Base-by-base conservation (phyloP, 92 coral and sea anemone genomes). In the Ricordea florida region DNA sequence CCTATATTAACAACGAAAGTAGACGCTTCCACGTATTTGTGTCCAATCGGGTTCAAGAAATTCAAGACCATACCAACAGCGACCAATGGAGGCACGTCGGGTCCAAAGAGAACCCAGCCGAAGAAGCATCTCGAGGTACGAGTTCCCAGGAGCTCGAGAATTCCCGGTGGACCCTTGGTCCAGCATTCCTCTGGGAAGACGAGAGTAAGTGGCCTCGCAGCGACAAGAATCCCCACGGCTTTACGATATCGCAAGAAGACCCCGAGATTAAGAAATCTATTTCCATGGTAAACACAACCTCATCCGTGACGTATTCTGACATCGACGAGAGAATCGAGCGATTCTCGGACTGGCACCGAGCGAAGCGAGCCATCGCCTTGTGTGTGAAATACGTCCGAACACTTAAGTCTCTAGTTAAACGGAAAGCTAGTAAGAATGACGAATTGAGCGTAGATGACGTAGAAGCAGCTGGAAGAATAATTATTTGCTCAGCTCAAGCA, bases 241-340 rank as follows among this genome's bases (percentile, higher is more conserved):
- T 48, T 35, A 66, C 6, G 20, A 56, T 70, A 17, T n/a, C 59
- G 28, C 45, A 51, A 15, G 66, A 72, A 2, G 82, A 85, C 48
- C 90, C 85, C 18, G 90, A 85, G 47, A 60, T 85, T 29, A 85
- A 52, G 61, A 78, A 79, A 55, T 42, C 66, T 15, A 48, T 46
- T 49, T 37, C 25, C 52, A 45, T 72, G 53, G 38, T 56, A 44
- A 51, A 74, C 10, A 50, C 32, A 0, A 61, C 50, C 34, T 26
- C 15, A 30, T 57, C 70, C 43, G 4, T 24, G 18, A 46, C 28
- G 16, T 28, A 15, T 3, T 9, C 63, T 37, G 33, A 30, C 11
- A 10, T 71, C 23, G 65, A 35, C 11, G 86, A 80, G 51, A 38
- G 74, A 59, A 48, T 84, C 22, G 47, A 78, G 26, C 66, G 60